A percentile compares a stretch with the other conserved stretches of the same genome.
These are phyloP conservation scores for Naja naja DNA, from an alignment of 2,113 vertebrate species.

Conservation along the genomic window DNA sequence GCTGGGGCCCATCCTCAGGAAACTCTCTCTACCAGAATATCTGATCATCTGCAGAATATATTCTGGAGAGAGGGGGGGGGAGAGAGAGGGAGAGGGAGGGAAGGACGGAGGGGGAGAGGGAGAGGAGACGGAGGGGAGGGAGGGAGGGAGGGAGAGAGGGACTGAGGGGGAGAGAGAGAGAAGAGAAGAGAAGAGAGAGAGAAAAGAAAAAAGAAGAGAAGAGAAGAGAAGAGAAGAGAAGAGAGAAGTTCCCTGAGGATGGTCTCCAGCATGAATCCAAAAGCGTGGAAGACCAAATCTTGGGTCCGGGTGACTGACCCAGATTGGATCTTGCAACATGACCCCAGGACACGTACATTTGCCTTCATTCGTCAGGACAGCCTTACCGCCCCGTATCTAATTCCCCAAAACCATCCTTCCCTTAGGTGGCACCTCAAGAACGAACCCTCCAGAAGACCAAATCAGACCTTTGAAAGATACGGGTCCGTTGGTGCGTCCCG, in stretches of 20 bases:
- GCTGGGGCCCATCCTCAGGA: no score
- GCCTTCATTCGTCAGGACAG: not conserved
- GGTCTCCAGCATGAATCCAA: not conserved
- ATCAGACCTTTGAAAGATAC: not conserved
- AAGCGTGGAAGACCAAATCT: not conserved
- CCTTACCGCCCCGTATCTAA: not conserved
- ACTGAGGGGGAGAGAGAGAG: no score
- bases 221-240: no score
- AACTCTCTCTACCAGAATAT: not conserved
- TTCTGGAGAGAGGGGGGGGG: not conserved
- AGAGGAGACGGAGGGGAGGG: no score
- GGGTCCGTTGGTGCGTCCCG: fast-evolving
- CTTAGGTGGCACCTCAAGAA: not conserved
- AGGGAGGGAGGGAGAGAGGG: no score
- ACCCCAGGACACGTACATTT: not conserved
- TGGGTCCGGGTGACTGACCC: not conserved
- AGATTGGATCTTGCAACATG: not conserved
- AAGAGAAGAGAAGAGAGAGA: no score
- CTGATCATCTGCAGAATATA: not conserved
- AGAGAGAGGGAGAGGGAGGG: no score
- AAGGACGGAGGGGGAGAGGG: no score
- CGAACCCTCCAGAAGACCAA: not conserved
- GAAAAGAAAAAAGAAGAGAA: no score
- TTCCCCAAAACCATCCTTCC: not conserved
- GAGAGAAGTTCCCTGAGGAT: not conserved